phyloP scores from a whole-genome alignment of 2,888 invertebrate genomes.

The Andrena praecox region DNA sequence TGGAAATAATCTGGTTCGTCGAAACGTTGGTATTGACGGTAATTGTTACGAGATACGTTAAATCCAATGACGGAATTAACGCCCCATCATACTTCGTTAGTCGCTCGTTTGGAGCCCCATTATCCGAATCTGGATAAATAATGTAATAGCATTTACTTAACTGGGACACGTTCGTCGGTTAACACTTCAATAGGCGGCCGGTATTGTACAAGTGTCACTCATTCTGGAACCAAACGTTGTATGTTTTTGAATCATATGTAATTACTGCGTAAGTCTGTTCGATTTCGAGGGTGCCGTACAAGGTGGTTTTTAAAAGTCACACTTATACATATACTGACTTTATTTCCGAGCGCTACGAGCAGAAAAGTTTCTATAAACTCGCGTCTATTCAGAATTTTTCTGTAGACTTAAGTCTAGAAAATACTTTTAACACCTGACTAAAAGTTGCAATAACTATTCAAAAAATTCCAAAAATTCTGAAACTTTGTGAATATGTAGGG shows the following conservation, averaged over 20 bases:
- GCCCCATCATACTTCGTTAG: constrained; percentile 62
- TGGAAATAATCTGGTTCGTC: constrained; percentile 26
- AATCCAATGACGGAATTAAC: constrained; percentile 58
- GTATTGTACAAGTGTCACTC: constrained; percentile 40
- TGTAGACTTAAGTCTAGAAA: too few relatives aligned
- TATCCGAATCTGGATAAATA: constrained; percentile 70
- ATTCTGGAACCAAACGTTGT: constrained; percentile 28
- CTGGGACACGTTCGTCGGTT: constrained; percentile 64
- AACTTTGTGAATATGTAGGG: too few relatives aligned
- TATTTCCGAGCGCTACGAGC: too few relatives aligned
- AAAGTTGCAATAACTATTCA: too few relatives aligned
- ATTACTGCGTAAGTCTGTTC: neutral
- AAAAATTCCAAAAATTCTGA: too few relatives aligned
- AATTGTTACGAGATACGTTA: constrained; percentile 51
- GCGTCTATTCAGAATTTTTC: too few relatives aligned
- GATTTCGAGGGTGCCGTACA: too few relatives aligned
- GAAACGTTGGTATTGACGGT: constrained; percentile 32
- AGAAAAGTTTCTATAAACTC: too few relatives aligned
- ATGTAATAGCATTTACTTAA: constrained; percentile 75
- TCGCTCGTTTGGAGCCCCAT: constrained; percentile 56
- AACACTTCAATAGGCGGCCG: constrained; percentile 29
- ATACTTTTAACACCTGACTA: too few relatives aligned
- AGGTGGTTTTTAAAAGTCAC: too few relatives aligned
- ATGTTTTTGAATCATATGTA: neutral
- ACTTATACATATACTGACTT: too few relatives aligned